Base-by-base conservation (phyloP, 2,113 vertebrate genomes). In the Trochalopteron elliotii region DNA sequence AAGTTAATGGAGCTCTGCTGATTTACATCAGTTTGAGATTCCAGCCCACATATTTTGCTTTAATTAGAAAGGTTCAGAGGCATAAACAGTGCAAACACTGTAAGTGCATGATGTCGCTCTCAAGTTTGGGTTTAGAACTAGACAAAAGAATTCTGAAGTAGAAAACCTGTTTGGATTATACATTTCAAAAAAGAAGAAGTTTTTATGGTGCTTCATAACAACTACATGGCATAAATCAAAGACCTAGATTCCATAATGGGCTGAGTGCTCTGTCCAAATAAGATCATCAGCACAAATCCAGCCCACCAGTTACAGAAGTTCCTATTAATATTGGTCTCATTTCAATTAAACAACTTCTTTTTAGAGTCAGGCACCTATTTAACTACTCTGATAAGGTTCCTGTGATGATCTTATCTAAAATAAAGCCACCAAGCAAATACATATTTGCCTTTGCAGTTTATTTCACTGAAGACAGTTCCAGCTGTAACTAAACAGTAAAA, bases 41-140 rank as follows among this genome's bases (percentile, higher is more conserved):
- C 42, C 64, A 83, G 64, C 71, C 83, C 83, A 93, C 79, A 40
- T 77, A 44, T 70, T 90, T 72, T 86, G 84, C 86, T 93, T 92
- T 83, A 92, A 93, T 93, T 90, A 90, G 71, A 93, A 89, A 88
- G 50, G 79, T 89, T 90, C 72, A 86, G 64, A 89, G 25, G 33
- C 55, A 88, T 55, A 92, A 95, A 90, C 63, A 90, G 52, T 44
- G 60, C 24, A 86, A 88, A 83, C 11, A 65, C 5, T 42, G 1
- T 53, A 80, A 83, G 39, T 39, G 71, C 50, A 63, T 2, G 7
- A 90, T 53, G 28, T n/a, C 72, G n/a, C 56, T 87, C 81, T 82
- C 39, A 83, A 85, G 56, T 67, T 42, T 21, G 40, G 76, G 35
- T 67, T 86, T 67, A 83, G 59, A 90, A 69, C 24, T 6, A 65